Evolutionary conservation across 2,888 invertebrate species (phyloP).

Genomic region (Stenodera caucasica): DNA sequence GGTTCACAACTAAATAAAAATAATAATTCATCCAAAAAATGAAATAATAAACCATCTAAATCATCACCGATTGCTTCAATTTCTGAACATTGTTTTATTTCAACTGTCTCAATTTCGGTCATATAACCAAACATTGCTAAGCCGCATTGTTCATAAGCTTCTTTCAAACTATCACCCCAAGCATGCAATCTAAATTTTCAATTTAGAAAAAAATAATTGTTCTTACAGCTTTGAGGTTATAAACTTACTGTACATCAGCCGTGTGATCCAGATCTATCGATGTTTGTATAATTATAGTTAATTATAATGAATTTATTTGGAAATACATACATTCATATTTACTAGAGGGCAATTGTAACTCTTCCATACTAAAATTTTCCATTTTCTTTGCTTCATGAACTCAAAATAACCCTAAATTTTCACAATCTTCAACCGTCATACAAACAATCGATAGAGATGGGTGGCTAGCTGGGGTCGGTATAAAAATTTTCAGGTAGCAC

Average conservation of each 20-base stretch:
- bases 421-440: too few relatives aligned
- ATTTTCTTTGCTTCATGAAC: background rate
- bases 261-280: slow-evolving; percentile 92
- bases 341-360: slow-evolving; percentile 64
- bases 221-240: slow-evolving; percentile 16
- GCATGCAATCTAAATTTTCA: slow-evolving; percentile 72
- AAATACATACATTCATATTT: slow-evolving; percentile 80
- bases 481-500: too few relatives aligned
- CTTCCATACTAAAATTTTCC: slow-evolving; percentile 60
- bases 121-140: slow-evolving; percentile 98
- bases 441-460: too few relatives aligned
- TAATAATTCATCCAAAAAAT: slow-evolving; percentile 92
- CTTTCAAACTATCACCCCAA: slow-evolving; percentile 85
- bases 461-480: too few relatives aligned
- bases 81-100: slow-evolving; percentile 74
- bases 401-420: background rate
- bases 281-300: slow-evolving; percentile 21
- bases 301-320: slow-evolving; percentile 17
- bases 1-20: slow-evolving; percentile 93
- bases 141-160: slow-evolving; percentile 94
- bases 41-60: slow-evolving; percentile 82
- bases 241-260: slow-evolving; percentile 97
- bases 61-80: slow-evolving; percentile 91
- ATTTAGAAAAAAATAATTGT: slow-evolving; percentile 9
- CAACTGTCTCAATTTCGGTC: slow-evolving; percentile 86